Evolutionary conservation across 2,888 invertebrate species (phyloP).

Genomic region (Ennomos erosarius): DNA sequence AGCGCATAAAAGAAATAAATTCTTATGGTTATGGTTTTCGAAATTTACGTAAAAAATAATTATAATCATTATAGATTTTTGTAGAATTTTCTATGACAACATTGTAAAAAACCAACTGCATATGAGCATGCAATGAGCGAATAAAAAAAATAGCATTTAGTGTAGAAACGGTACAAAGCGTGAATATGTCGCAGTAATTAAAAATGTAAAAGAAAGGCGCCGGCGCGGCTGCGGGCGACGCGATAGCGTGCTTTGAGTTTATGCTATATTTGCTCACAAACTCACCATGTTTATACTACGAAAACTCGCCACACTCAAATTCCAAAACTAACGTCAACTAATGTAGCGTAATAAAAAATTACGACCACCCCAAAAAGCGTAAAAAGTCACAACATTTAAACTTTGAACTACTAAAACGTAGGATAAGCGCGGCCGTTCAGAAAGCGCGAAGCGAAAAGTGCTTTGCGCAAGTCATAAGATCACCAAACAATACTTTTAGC

Average conservation of each 20-base stretch:
- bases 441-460: slow-evolving; percentile 35
- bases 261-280: slow-evolving; percentile 30
- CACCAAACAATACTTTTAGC: slow-evolving; percentile 24
- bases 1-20: too few species aligned
- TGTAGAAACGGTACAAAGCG: slow-evolving; percentile 3
- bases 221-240: slow-evolving; percentile 41
- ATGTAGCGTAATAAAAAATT: slow-evolving; percentile 39
- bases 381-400: slow-evolving; percentile 41
- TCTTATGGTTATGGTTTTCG: too few species aligned
- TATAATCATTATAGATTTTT: too few species aligned
- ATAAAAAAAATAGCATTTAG: not conserved
- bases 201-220: slow-evolving; percentile 59
- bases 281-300: slow-evolving; percentile 35
- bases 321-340: slow-evolving; percentile 36
- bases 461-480: slow-evolving; percentile 37
- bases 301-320: slow-evolving; percentile 30
- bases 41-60: too few species aligned
- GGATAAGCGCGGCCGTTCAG: slow-evolving; percentile 32
- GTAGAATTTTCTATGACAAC: too few species aligned
- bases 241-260: slow-evolving; percentile 32
- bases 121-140: too few species aligned
- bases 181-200: slow-evolving; percentile 53
- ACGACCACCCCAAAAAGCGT: slow-evolving; percentile 35
- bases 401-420: slow-evolving; percentile 40
- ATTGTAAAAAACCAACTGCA: too few species aligned